These are phyloP conservation scores for Tenthredo scrophulariae DNA, from an alignment of 2,888 invertebrate species.

Conservation along the genomic window DNA sequence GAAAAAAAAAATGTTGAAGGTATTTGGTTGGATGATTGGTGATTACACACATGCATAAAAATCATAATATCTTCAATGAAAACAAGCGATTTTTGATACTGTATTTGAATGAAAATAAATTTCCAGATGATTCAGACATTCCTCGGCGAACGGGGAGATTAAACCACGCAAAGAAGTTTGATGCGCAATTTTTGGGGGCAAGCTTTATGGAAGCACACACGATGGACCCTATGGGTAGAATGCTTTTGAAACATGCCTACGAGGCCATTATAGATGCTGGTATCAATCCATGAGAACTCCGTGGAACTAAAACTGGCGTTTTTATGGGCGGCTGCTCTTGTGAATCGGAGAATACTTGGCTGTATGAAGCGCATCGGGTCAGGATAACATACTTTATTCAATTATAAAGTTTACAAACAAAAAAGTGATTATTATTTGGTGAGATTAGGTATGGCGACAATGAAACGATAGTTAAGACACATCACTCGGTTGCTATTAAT, in stretches of 20 bases:
- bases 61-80: too few relatives aligned
- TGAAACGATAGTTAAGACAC: too few relatives aligned
- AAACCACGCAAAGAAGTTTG: slow-evolving; percentile 85
- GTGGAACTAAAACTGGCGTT: slow-evolving; percentile 86
- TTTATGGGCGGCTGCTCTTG: slow-evolving; percentile 87
- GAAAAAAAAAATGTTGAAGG: too few relatives aligned
- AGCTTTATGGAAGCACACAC: slow-evolving; percentile 83
- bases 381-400: not conserved
- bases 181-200: slow-evolving; percentile 87
- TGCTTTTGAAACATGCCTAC: slow-evolving; percentile 70
- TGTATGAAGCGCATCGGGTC: slow-evolving; percentile 82
- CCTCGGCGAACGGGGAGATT: slow-evolving; percentile 88
- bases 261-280: slow-evolving; percentile 72
- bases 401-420: not conserved
- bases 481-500: too few relatives aligned
- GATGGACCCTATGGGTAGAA: slow-evolving; percentile 71
- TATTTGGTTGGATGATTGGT: too few relatives aligned
- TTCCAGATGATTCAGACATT: slow-evolving; percentile 83
- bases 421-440: too few relatives aligned
- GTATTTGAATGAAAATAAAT: not conserved
- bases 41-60: too few relatives aligned
- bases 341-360: slow-evolving; percentile 87
- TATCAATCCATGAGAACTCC: slow-evolving; percentile 84
- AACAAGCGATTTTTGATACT: too few relatives aligned
- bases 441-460: too few relatives aligned